A percentile compares a stretch with the other conserved stretches of the same genome.
These are phyloP conservation scores for Acanthosepion lycidas DNA, from an alignment of 2,888 invertebrate genomes.

Conservation along the genomic window DNA sequence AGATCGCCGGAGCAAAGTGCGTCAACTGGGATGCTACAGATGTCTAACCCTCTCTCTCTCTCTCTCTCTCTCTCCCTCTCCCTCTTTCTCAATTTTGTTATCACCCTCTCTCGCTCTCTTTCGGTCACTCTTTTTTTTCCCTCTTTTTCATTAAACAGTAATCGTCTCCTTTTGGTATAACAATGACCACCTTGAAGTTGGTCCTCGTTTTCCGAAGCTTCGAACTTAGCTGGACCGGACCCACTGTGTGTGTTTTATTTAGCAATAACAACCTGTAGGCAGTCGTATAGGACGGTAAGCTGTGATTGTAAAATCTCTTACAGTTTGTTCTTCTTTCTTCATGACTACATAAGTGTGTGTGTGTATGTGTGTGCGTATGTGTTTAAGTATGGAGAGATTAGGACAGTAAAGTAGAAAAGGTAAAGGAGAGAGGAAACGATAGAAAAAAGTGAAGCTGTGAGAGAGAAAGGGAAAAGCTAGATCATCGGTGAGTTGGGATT, in stretches of 20 bases:
- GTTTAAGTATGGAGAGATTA: background rate
- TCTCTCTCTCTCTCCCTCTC: background rate
- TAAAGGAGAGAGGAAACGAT: too few relatives aligned
- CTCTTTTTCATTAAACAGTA: background rate
- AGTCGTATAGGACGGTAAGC: background rate
- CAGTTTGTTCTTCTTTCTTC: background rate
- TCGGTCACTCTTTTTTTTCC: background rate
- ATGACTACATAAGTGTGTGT: background rate
- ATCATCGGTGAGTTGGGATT: background rate
- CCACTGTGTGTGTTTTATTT: background rate
- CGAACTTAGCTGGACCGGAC: background rate
- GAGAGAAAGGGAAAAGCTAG: background rate
- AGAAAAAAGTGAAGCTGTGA: too few relatives aligned
- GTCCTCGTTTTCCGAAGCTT: background rate
- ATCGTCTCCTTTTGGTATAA: background rate
- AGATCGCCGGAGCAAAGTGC: slow-evolving; percentile 8
- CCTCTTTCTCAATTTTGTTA: background rate
- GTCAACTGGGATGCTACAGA: slow-evolving; percentile 33
- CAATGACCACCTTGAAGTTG: background rate
- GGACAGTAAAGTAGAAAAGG: too few relatives aligned
- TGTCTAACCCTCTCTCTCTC: background rate
- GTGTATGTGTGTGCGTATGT: background rate
- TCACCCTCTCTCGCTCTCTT: background rate
- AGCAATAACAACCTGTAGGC: background rate
- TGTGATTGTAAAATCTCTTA: background rate